A percentile compares a stretch with the other conserved stretches of the same genome.
These are phyloP conservation scores for Drosophila falleni DNA, from an alignment of 2,888 invertebrate genomes.

Conservation along the genomic window DNA sequence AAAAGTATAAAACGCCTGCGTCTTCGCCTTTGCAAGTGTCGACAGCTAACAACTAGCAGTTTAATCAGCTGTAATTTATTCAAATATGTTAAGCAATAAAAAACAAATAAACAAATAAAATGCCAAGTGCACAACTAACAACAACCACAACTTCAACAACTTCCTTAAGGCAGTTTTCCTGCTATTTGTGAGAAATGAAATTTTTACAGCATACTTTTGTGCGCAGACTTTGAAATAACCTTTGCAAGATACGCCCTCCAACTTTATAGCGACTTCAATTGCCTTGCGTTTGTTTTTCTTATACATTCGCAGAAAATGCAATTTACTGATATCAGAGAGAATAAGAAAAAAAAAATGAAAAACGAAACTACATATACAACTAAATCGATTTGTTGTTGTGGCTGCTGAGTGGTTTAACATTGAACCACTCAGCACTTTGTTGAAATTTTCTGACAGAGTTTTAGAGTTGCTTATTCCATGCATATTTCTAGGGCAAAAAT, in stretches of 20 bases:
- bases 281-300: conserved; percentile 15
- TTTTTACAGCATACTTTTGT: conserved; percentile 59
- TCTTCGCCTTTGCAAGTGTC: conserved; percentile 5
- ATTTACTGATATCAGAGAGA: conserved; percentile 27
- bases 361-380: conserved; percentile 9
- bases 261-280: conserved; percentile 17
- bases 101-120: conserved; percentile 1
- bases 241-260: conserved; percentile 16
- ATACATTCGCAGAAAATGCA: conserved; percentile 16
- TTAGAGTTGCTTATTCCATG: conserved; percentile 4
- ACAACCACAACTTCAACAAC: neutral
- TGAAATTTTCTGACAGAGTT: conserved; percentile 3
- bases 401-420: conserved; percentile 2
- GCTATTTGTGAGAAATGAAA: conserved; percentile 4
- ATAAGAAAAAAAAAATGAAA: conserved; percentile 1
- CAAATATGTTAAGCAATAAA: conserved; percentile 1
- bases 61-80: conserved; percentile 45
- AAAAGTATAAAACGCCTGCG: neutral
- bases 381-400: conserved; percentile 48
- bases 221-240: conserved; percentile 68
- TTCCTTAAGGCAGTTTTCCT: neutral
- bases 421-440: conserved; percentile 5
- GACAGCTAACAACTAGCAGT: conserved; percentile 9
- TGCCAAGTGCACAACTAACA: conserved; percentile 6
- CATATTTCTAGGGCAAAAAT: conserved; percentile 14